Conservation (phyloP, 2,888 invertebrate genomes). For the Trypoxylon attenuatum region DNA sequence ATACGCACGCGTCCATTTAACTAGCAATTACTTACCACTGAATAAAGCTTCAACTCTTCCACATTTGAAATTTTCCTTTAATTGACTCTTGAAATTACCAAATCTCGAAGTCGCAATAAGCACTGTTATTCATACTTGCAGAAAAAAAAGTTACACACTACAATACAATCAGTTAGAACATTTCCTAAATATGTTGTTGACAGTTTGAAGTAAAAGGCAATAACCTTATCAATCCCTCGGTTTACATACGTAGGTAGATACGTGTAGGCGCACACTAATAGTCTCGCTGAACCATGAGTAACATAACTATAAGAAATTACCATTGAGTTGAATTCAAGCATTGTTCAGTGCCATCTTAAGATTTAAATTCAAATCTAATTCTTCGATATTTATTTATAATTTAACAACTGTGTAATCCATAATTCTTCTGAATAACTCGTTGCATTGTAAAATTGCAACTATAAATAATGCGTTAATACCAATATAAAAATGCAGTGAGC, state of each 20-base stretch:
- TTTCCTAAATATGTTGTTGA: constrained; percentile 3
- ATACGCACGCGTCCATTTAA: too few species aligned
- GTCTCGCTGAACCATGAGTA: constrained; percentile 12
- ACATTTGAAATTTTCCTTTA: too few species aligned
- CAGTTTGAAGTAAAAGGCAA: constrained; percentile 15
- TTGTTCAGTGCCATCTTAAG: constrained; percentile 13
- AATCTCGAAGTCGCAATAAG: not conserved
- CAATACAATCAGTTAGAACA: not conserved
- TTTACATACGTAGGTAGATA: too few species aligned
- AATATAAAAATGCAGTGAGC: too few species aligned
- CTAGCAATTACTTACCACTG: too few species aligned
- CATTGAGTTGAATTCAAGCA: not conserved
- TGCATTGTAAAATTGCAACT: too few species aligned
- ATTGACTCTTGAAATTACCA: too few species aligned
- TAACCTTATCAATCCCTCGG: constrained; percentile 4
- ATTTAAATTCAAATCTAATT: not conserved
- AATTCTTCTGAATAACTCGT: too few species aligned
- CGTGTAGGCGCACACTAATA: constrained; percentile 1
- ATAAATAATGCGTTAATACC: too few species aligned
- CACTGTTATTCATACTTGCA: not conserved
- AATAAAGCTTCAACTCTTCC: too few species aligned
- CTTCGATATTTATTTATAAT: not conserved
- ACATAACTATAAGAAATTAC: constrained; percentile 2
- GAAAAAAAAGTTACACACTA: not conserved
- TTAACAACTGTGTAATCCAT: too few species aligned